Evolutionary conservation across 2,888 invertebrate genomes (phyloP), one percentile per base, ranked within the genome.

Genomic region (Mythimna impura): DNA sequence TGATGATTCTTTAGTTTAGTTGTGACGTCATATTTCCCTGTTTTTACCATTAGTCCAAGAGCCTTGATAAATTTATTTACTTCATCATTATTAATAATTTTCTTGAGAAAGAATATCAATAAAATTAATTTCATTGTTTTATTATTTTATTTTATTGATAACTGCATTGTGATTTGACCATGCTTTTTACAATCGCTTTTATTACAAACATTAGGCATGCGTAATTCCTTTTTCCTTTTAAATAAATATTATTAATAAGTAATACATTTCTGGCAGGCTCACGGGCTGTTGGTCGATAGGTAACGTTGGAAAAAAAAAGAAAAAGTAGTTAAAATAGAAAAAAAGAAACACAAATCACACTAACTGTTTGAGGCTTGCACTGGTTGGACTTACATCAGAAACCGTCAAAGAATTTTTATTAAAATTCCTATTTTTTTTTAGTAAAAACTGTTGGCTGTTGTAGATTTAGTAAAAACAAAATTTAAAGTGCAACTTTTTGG

Each of bases 271-370:
- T 87, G 87, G 87, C 93, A 94, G 93, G 93, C 87, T 88, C 89
- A 80, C 91, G 91, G 76, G 91, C 90, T 85, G 90, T 90, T 86
- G 92, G 91, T 83, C 93, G 91, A 91, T 94, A 94, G 94, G 94
- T 94, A 94, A 93, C 79, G 85, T 86, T 81, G 79, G 54, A 84
- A 84, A 83, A 83, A n/a, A 83, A 78, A 81, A 22, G 81, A 76
- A 73, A 75, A 66, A 50, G 58, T 81, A 79, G 81, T 64, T 65
- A 73, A 86, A 88, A 86, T 74, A 78, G 63, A 74, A 68, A 34
- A 25, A 43, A 81, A 71, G 74, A 68, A 76, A 67, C 78, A 84
- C 85, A 71, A 57, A 71, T 80, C 78, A 80, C 86, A 82, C 76
- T 85, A 85, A 85, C 83, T 66, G 84, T 86, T 86, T 83, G 76